A percentile compares a stretch with the other conserved stretches of the same genome.
phyloP scores from a whole-genome alignment of 2,888 invertebrate species.

The Brachyptera putata region DNA sequence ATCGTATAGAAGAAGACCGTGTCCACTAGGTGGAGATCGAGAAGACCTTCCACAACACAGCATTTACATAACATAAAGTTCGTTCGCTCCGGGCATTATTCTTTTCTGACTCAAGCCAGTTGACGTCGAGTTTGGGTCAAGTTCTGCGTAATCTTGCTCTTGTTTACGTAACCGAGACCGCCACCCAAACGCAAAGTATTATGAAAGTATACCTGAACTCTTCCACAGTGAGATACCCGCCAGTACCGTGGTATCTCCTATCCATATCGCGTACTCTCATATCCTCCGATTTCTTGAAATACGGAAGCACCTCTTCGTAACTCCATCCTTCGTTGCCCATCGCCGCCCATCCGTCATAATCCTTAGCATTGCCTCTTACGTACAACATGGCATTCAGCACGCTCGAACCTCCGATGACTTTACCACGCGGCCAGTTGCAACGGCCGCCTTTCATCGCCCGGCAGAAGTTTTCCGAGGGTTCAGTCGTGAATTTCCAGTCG shows the following conservation, averaged over 20 bases:
- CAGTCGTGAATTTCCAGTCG: conserved; percentile 80
- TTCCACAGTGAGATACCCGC: conserved; percentile 71
- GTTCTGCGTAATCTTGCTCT: too few species aligned
- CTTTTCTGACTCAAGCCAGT: too few species aligned
- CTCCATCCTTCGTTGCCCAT: conserved; percentile 75
- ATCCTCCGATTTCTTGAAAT: conserved; percentile 77
- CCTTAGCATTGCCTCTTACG: conserved; percentile 73
- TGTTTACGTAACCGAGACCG: too few species aligned
- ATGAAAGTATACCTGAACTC: too few species aligned
- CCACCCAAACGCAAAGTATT: too few species aligned
- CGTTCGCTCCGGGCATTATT: too few species aligned
- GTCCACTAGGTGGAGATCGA: too few species aligned
- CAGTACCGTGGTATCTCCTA: conserved; percentile 62
- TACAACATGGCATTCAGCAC: conserved; percentile 88
- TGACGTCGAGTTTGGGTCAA: too few species aligned
- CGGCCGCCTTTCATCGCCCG: conserved; percentile 45
- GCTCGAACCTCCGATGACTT: conserved; percentile 73
- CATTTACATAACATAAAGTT: too few species aligned
- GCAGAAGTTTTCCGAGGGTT: conserved; percentile 65
- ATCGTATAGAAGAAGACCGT: too few species aligned
- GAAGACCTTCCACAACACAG: too few species aligned
- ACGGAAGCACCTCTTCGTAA: conserved; percentile 66
- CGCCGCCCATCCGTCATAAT: conserved; percentile 81
- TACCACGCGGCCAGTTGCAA: conserved; percentile 65
- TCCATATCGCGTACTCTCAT: conserved; percentile 61